phyloP scores from a whole-genome alignment of 2,113 vertebrate genomes.

The Nanger granti region DNA sequence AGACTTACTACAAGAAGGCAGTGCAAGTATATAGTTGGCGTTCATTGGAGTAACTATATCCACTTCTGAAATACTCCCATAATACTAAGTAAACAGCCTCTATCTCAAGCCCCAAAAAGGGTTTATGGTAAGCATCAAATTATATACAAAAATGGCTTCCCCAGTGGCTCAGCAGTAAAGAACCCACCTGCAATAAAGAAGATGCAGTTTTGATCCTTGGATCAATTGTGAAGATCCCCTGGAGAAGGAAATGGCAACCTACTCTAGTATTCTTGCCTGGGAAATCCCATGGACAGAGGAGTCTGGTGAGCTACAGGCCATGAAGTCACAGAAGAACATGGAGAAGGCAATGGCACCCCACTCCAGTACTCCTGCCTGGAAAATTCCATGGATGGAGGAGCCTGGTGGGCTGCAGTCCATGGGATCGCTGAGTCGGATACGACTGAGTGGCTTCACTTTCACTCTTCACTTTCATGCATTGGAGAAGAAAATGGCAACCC shows the following conservation, averaged over 20 bases:
- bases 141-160: not conserved
- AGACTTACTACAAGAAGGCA: not conserved
- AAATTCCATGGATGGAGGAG: no score
- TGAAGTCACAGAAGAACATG: no score
- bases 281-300: not conserved
- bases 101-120: not conserved
- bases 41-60: not conserved
- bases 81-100: not conserved
- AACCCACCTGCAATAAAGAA: not conserved
- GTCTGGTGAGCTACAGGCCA: not conserved
- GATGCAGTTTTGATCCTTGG: not conserved
- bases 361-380: no score
- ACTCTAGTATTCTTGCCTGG: not conserved
- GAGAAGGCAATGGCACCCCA: no score
- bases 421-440: fast-evolving
- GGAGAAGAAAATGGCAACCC: no score
- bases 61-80: not conserved
- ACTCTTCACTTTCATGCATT: no score
- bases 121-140: not conserved
- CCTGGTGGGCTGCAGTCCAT: no score
- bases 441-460: no score
- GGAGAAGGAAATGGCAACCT: not conserved
- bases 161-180: not conserved
- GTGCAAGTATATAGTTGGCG: not conserved
- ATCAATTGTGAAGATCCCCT: not conserved